A percentile compares a stretch with the other conserved stretches of the same genome.
phyloP scores from a whole-genome alignment of 2,888 invertebrate genomes.

The Pristionchus exspectatus region DNA sequence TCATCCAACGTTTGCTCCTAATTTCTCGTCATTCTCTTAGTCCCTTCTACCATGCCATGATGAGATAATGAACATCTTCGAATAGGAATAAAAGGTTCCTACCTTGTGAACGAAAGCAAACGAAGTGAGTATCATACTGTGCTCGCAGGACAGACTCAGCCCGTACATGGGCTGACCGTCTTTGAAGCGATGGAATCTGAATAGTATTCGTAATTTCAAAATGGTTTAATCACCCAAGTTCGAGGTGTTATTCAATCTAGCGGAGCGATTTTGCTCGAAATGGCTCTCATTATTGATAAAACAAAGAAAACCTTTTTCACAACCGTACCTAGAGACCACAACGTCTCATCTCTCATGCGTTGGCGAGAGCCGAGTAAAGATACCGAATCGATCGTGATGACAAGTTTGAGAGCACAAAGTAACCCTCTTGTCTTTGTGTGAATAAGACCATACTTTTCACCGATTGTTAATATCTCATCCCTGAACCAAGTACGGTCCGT shows the following conservation, averaged over 20 bases:
- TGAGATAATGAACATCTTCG: background rate
- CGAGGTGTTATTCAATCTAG: background rate
- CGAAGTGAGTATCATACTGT: constrained; percentile 97
- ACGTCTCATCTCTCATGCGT: no score
- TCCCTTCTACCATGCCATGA: no score
- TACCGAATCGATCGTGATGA: no score
- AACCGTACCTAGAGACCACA: background rate
- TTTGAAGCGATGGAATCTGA: background rate
- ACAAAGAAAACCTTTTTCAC: background rate
- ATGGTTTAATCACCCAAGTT: background rate
- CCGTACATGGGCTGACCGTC: constrained; percentile 95
- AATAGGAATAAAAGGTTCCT: background rate
- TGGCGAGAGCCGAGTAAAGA: no score
- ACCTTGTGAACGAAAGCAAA: constrained; percentile 88
- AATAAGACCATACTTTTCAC: background rate
- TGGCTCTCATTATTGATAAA: background rate
- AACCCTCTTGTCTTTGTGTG: background rate
- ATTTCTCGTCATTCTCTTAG: no score
- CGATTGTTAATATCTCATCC: background rate
- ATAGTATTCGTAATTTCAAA: background rate
- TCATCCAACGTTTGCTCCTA: no score
- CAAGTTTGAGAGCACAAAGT: no score
- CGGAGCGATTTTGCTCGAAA: background rate
- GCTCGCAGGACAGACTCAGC: constrained; percentile 97
- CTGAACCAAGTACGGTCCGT: background rate